Percentiles rank a stretch among this genome's conserved stretches.
These are phyloP conservation scores for Drosophila equinoxialis DNA, from an alignment of 1,140 invertebrate genomes.

Conservation along the genomic window DNA sequence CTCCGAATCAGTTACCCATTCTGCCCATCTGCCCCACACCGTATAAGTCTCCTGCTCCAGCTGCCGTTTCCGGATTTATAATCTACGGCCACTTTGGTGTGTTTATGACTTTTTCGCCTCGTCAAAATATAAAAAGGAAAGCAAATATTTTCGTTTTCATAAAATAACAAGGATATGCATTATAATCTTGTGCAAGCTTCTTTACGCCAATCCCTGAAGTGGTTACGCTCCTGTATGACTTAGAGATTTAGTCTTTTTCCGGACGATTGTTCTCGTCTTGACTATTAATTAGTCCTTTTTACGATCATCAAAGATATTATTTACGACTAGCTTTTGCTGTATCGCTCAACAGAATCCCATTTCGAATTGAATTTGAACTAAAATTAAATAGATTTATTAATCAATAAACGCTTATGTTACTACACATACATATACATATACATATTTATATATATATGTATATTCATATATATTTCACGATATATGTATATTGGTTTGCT, in stretches of 20 bases:
- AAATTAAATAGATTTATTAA: slow-evolving; percentile 81
- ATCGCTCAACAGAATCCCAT: slow-evolving; percentile 20
- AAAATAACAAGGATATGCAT: slow-evolving; percentile 16
- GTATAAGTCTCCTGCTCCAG: slow-evolving; percentile 26
- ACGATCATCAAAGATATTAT: slow-evolving; percentile 30
- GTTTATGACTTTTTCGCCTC: slow-evolving; percentile 63
- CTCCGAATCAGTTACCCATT: not conserved
- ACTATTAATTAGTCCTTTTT: slow-evolving; percentile 18
- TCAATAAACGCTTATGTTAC: slow-evolving; percentile 77
- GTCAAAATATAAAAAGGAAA: slow-evolving; percentile 36
- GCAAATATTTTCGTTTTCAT: slow-evolving; percentile 63
- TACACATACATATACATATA: slow-evolving; percentile 36
- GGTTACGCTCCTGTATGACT: slow-evolving; percentile 15
- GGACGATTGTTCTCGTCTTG: not conserved
- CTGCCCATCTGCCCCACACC: not conserved
- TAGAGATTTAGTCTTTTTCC: slow-evolving; percentile 30
- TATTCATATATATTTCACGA: not conserved
- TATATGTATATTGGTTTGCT: not conserved
- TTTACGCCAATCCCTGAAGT: not conserved
- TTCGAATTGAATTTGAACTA: slow-evolving; percentile 57
- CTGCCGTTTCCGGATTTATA: slow-evolving; percentile 27
- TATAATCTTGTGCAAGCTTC: slow-evolving; percentile 30
- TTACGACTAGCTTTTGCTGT: slow-evolving; percentile 20
- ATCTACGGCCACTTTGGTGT: slow-evolving; percentile 61
- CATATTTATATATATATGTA: not conserved